Base-by-base conservation (phyloP, 2,113 vertebrate genomes). In the Elgaria multicarinata region DNA sequence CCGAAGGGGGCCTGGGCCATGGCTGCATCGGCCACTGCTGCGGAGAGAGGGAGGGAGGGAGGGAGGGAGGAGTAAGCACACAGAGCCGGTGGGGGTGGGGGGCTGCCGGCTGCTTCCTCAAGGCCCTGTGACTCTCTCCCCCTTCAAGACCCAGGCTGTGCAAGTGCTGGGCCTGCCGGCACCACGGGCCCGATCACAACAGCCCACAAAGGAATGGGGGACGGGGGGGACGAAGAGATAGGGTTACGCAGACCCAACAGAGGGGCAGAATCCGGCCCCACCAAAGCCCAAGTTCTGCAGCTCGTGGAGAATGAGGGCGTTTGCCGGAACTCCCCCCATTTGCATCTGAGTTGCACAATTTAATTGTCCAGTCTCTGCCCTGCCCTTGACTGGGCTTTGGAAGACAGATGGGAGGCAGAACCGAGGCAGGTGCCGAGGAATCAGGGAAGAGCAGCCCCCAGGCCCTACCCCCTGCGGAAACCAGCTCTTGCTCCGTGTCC, bases 21-120 rank as follows among this genome's bases (percentile, higher is more conserved):
- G 6, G 98, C 98, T 2, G 97, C 98, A 3, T 99, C 99, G 0
- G 98, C 98, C 93, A 99, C 98, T 0, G 98, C 98, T 99, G 92
- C 53, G 78, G 4, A 77, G 81, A 55, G 94, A 42, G 0, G n/a
- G n/a, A n/a, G n/a, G n/a, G n/a, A n/a, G n/a, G n/a, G 3, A 71
- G 79, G 87, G 3, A 71, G 79, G 87, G 14, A n/a, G 69, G 39
- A 58, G 50, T 88, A 0, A 10, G 36, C 46, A 20, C 14, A 39
- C 71, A 18, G 58, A 10, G 3, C 16, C 12, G 13, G 55, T 18
- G 2, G 55, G 55, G 12, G n/a, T n/a, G n/a, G n/a, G n/a, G n/a
- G n/a, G n/a, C n/a, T n/a, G n/a, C n/a, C n/a, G n/a, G n/a, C n/a
- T 50, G 46, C 46, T 50, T 50, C 46, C 46, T 50, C 46, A 50